phyloP scores from a whole-genome alignment of 2,113 vertebrate species.

The Mellivora capensis region DNA sequence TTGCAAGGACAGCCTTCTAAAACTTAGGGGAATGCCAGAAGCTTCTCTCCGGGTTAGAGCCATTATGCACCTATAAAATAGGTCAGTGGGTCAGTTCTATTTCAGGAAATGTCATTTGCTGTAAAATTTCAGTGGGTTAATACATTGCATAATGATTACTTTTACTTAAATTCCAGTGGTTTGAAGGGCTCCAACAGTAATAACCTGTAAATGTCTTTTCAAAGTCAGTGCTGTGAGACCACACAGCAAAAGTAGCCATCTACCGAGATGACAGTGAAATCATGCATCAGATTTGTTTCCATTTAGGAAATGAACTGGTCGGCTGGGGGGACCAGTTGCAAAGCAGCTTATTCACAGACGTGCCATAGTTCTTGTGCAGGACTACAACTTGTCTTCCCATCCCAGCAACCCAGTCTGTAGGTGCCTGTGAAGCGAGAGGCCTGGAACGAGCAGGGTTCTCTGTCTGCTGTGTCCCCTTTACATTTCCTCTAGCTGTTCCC shows the following conservation, averaged over 20 bases:
- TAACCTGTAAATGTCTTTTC: not conserved
- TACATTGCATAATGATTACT: not conserved
- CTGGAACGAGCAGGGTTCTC: not conserved
- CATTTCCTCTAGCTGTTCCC: not conserved
- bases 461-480: not conserved
- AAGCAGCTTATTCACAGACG: not conserved
- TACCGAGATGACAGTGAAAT: not conserved
- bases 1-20: conserved; percentile 4
- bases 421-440: not conserved
- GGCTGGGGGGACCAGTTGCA: not conserved
- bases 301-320: not conserved
- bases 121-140: not conserved
- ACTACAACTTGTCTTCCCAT: not conserved
- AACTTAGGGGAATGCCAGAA: not conserved
- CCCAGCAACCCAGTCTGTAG: not conserved
- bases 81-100: not conserved
- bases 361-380: no score
- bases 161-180: not conserved
- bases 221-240: not conserved
- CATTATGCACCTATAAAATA: not conserved
- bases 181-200: not conserved
- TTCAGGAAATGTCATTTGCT: conserved; percentile 17
- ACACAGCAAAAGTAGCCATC: not conserved
- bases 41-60: not conserved
- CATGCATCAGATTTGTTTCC: not conserved